Base-by-base conservation (phyloP, 2,113 vertebrate species). In the Rhynchomys soricoides region DNA sequence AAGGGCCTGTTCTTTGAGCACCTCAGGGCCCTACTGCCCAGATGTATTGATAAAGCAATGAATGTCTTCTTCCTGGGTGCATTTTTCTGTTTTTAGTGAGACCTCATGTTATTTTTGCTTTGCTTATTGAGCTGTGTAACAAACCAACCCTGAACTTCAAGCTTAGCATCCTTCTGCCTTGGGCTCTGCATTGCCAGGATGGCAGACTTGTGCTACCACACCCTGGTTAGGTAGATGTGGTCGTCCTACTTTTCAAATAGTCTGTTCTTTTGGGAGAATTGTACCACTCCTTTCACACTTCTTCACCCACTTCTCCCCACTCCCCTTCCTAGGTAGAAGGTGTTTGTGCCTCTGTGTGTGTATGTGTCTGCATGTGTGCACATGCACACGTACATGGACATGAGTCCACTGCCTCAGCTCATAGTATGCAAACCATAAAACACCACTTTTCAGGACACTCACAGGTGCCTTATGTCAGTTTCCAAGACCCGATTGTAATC, bases 211-310 rank as follows among this genome's bases (percentile, higher is more conserved):
- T 55, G 50, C 40, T 24, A 12, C 24, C 68, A 50, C 45, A 70
- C 45, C 66, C 66, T n/a, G 85, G 19, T 73, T 73, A 71, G 48
- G 24, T 55, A 57, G 50, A 40, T 45, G 0, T 19, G 68, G 31
- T 12, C 55, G 40, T 57, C 24, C 19, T 17, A 16, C 9, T 50
- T 89, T 97, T 86, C 37, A 96, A 68, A 83, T 79, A 43, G 3
- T 78, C 3, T 71, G 8, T 93, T 95, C 52, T 34, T 94, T 62
- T 62, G 87, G 87, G 90, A 95, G 55, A 37, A 43, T 21, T 52
- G 21, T 31, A 16, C n/a, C 21, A 48, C 13, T 2, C 31, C 5
- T 74, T 77, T 77, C 90, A 83, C 43, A 37, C 31, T 52, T 21
- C 68, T 83, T 34, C 7, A 8, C n/a, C 48, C 10, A 68, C 59